These are phyloP conservation scores for Mola mola DNA, from an alignment of 2,113 vertebrate species.

Conservation along the genomic window DNA sequence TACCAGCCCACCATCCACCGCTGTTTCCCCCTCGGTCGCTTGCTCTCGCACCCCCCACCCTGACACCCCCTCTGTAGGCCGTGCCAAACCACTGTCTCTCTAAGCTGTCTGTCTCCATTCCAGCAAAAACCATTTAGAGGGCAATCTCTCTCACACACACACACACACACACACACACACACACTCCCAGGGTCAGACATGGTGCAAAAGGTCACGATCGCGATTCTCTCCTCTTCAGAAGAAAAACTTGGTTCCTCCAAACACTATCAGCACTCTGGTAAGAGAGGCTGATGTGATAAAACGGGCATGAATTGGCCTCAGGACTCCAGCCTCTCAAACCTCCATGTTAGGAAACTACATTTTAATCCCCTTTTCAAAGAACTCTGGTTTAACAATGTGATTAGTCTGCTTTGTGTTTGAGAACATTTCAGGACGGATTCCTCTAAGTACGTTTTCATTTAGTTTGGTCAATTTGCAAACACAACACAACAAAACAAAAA, in stretches of 20 bases:
- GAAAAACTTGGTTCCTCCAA: slow-evolving; percentile 21
- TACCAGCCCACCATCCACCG: slow-evolving; percentile 56
- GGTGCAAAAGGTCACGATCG: slow-evolving; percentile 56
- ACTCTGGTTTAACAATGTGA: slow-evolving; percentile 32
- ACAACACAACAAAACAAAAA: slow-evolving; percentile 57
- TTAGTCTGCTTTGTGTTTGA: slow-evolving; percentile 43
- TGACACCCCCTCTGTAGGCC: slow-evolving; percentile 26
- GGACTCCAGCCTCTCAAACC: slow-evolving; percentile 18
- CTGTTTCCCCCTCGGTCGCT: slow-evolving; percentile 51
- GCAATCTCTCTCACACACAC: slow-evolving; percentile 61
- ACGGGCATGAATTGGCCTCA: not conserved
- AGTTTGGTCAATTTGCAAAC: slow-evolving; percentile 54
- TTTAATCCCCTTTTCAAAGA: too few species aligned
- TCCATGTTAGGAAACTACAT: slow-evolving; percentile 23
- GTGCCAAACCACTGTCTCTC: slow-evolving; percentile 90
- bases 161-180: slow-evolving; percentile 38
- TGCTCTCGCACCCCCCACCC: slow-evolving; percentile 9
- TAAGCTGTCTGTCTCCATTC: slow-evolving; percentile 76
- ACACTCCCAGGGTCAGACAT: slow-evolving; percentile 54
- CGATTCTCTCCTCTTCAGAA: slow-evolving; percentile 20
- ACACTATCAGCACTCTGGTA: slow-evolving; percentile 1
- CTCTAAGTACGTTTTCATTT: slow-evolving; percentile 41
- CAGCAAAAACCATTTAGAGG: slow-evolving; percentile 77
- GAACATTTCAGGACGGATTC: slow-evolving; percentile 41
- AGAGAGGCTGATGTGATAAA: too few species aligned